These are phyloP conservation scores for Delphinus delphis DNA, from an alignment of 2,113 vertebrate species.

Conservation along the genomic window DNA sequence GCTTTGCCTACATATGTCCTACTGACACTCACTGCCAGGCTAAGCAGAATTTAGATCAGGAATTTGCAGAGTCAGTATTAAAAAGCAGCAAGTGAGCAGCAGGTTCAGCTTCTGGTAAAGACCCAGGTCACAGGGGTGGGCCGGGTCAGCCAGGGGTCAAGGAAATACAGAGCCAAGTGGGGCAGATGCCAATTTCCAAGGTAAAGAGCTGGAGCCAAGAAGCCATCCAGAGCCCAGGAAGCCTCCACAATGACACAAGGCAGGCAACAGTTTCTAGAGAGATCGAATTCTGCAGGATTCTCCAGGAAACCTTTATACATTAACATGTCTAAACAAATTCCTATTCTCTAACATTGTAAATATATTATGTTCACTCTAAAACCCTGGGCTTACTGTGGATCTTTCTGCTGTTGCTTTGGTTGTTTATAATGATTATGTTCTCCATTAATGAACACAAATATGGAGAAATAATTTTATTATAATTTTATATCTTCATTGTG, in stretches of 20 bases:
- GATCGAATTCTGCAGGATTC: background rate
- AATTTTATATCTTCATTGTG: background rate
- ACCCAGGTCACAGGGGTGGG: constrained; percentile 34
- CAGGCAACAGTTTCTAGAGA: background rate
- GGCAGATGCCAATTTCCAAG: background rate
- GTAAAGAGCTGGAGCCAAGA: background rate
- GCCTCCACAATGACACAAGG: background rate
- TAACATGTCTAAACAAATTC: background rate
- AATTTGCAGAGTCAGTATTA: constrained; percentile 59
- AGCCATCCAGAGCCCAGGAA: background rate
- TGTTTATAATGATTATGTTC: background rate
- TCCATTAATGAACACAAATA: background rate
- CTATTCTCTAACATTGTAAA: background rate
- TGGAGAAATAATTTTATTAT: no score
- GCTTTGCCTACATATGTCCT: constrained; percentile 53
- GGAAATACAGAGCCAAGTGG: constrained; percentile 43
- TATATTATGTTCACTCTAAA: background rate
- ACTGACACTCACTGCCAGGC: constrained; percentile 17
- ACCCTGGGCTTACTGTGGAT: background rate
- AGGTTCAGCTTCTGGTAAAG: constrained; percentile 55
- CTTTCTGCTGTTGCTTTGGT: background rate
- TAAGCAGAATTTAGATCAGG: constrained; percentile 55
- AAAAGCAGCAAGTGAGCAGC: constrained; percentile 64
- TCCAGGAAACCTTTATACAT: background rate
- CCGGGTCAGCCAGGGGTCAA: constrained; percentile 63